Evolutionary conservation across 2,888 invertebrate species (phyloP), one percentile per base, ranked within the genome.

Genomic region (Phrixothrix hirtus): DNA sequence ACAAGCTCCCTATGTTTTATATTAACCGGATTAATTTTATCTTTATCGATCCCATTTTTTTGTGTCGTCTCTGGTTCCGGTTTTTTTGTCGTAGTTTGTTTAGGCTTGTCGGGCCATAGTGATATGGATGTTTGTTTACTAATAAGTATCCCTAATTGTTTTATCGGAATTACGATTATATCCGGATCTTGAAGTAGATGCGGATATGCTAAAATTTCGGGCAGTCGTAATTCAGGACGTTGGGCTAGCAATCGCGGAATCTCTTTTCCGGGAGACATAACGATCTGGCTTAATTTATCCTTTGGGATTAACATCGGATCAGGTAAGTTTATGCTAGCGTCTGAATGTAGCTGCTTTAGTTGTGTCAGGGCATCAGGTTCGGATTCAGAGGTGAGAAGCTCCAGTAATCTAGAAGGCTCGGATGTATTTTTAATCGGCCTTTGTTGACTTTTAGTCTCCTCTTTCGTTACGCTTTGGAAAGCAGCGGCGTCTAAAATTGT

Each of bases 271-370:
- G 92, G 92, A 2, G 85, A 82, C 1, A 83, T 81, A 14, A 91
- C 77, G 26, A 92, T 83, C 12, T 82, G 81, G 41, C 85, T 84
- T 36, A 92, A 75, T 64, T 83, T 83, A 65, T 88, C 86, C 74
- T 88, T 87, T 39, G 92, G 92, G 55, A 92, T 85, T 53, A 92
- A 74, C 64, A 92, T 79, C 6, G 91, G 91, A 78, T 92, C 90
- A 30, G 91, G 91, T 68, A 92, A 83, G 70, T 85, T 83, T 66
- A 87, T 82, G 58, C 83, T 83, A 4, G 83, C 79, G 64, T 84
- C 85, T 36, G 79, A 78, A 54, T 87, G 79, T 14, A 92, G 77
- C 67, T 84, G 80, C 60, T 86, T 83, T 5, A 91, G 76, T 68
- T 92, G 91, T 50, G 83, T 83, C 3, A 89, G 69, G 0, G 91